These are phyloP conservation scores for Vidua chalybeata DNA, from an alignment of 2,113 vertebrate genomes.

Conservation along the genomic window DNA sequence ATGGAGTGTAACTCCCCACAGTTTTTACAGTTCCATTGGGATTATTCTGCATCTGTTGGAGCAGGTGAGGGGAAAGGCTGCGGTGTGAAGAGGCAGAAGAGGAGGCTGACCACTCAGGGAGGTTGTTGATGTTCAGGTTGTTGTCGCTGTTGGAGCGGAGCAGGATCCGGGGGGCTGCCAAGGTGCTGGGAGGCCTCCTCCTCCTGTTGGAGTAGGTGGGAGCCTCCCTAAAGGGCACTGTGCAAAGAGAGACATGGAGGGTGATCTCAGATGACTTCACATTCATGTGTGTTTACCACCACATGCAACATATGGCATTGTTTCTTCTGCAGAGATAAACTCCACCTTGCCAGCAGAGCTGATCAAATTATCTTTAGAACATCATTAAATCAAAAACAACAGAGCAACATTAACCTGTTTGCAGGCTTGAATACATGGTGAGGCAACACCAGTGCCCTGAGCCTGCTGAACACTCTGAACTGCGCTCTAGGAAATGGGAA, in stretches of 20 bases:
- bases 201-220: conserved; percentile 90
- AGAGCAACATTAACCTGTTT: background rate
- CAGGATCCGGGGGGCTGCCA: conserved; percentile 87
- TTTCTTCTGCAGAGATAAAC: background rate
- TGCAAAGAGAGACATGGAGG: background rate
- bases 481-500: background rate
- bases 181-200: conserved; percentile 82
- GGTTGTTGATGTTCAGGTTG: conserved; percentile 80
- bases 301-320: conserved; percentile 4
- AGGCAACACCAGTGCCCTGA: background rate
- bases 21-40: conserved; percentile 89
- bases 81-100: conserved; percentile 82
- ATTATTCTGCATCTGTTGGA: conserved; percentile 88
- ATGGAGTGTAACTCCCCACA: conserved; percentile 77
- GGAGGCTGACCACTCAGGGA: conserved; percentile 79
- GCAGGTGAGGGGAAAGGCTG: conserved; percentile 93
- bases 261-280: conserved; percentile 8
- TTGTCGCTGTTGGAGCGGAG: conserved; percentile 97
- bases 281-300: background rate
- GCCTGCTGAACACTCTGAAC: background rate
- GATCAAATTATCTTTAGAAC: background rate
- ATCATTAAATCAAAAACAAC: background rate
- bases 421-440: background rate
- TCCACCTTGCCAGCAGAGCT: background rate
- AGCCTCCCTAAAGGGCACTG: conserved; percentile 96